These are phyloP conservation scores for Nephila pilipes DNA, from an alignment of 1,140 invertebrate genomes.

Conservation along the genomic window DNA sequence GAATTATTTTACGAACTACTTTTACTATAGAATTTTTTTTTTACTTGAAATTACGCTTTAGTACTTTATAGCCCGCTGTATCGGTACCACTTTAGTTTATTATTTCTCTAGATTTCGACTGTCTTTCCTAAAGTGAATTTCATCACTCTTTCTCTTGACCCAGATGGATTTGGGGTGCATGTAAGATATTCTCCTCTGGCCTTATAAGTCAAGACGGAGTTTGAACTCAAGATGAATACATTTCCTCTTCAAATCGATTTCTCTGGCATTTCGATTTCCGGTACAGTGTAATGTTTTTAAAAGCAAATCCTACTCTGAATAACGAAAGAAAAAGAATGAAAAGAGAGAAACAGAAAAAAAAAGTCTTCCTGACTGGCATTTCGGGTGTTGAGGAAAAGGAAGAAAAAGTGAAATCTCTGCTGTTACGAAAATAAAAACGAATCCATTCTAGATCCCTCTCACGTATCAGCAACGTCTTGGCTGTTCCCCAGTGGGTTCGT, in stretches of 20 bases:
- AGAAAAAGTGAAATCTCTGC: not conserved
- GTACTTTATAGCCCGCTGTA: not conserved
- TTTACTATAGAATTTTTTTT: not conserved
- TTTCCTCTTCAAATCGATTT: not conserved
- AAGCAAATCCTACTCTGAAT: conserved; percentile 21
- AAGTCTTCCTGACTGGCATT: not conserved
- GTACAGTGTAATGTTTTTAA: conserved; percentile 10
- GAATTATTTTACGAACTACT: not conserved
- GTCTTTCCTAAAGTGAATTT: not conserved
- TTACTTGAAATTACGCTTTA: not conserved
- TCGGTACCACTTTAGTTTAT: conserved; percentile 17
- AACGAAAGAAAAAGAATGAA: not conserved
- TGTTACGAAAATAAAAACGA: not conserved
- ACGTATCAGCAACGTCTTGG: conserved; percentile 25
- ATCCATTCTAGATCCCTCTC: conserved; percentile 24
- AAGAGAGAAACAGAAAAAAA: not conserved
- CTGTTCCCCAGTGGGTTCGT: conserved; percentile 7
- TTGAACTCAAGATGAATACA: not conserved
- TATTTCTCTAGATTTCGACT: not conserved
- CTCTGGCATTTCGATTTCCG: conserved; percentile 4
- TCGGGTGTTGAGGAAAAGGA: not conserved
- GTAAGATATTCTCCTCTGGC: not conserved
- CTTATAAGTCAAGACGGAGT: not conserved
- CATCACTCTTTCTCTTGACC: not conserved
- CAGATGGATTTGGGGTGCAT: not conserved